phyloP scores from a whole-genome alignment of 53 echinoderm and acorn worm genomes.

The Temnopleurus reevesii region DNA sequence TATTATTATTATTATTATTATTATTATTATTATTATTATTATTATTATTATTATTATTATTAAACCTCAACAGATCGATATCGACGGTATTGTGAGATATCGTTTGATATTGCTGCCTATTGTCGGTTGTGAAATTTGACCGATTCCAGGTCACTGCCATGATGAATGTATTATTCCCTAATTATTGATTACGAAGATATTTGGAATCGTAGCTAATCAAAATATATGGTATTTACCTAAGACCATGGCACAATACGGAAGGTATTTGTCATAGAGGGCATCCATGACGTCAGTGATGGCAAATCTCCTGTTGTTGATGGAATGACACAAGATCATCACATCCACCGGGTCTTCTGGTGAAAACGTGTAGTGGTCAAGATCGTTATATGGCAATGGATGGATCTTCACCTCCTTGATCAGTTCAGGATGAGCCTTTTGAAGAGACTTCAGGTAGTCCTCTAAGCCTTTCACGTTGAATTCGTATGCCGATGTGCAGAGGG shows the following conservation, averaged over 20 bases:
- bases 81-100: too few species aligned
- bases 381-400: conserved; percentile 18
- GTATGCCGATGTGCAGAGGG: conserved; percentile 10
- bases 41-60: too few species aligned
- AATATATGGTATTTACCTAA: conserved; percentile 26
- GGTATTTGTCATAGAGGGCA: conserved; percentile 51
- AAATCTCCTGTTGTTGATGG: conserved; percentile 45
- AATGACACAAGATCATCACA: conserved; percentile 49
- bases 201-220: too few species aligned
- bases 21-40: too few species aligned
- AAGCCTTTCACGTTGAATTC: background rate
- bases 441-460: background rate
- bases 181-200: too few species aligned
- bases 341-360: background rate
- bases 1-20: too few species aligned
- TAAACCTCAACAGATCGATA: too few species aligned
- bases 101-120: too few species aligned
- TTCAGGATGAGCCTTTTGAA: background rate
- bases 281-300: conserved; percentile 51
- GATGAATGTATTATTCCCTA: too few species aligned
- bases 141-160: too few species aligned
- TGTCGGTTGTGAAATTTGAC: too few species aligned
- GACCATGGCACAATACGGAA: background rate
- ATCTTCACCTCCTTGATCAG: conserved; percentile 35
- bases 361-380: conserved; percentile 4